phyloP scores from a whole-genome alignment of 2,888 invertebrate species.

The Coenonympha glycerion region DNA sequence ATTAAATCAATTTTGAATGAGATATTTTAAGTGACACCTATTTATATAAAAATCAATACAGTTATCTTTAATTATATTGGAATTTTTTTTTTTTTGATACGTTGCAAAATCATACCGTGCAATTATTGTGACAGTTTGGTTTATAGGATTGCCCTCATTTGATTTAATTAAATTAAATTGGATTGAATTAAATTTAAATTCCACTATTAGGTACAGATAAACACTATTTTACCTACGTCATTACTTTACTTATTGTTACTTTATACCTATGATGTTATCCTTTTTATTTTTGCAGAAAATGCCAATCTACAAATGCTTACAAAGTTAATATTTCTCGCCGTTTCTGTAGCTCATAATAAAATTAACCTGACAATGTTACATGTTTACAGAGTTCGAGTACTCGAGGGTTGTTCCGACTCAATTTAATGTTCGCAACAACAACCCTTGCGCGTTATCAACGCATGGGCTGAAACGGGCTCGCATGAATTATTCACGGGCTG shows the following conservation, averaged over 20 bases:
- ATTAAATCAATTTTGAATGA: neutral
- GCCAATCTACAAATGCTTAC: too few relatives aligned
- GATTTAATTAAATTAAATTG: too few relatives aligned
- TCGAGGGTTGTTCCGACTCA: constrained; percentile 18
- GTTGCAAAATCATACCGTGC: too few relatives aligned
- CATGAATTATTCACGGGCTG: constrained; percentile 48
- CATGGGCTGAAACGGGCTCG: constrained; percentile 31
- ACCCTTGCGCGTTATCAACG: constrained; percentile 46
- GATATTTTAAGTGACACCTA: neutral
- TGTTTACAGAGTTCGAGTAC: constrained; percentile 5
- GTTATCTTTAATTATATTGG: neutral
- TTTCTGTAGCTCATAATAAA: neutral
- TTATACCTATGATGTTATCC: too few relatives aligned
- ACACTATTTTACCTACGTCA: too few relatives aligned
- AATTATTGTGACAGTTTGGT: too few relatives aligned
- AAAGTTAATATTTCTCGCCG: constrained; percentile 24
- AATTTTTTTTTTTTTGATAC: constrained; percentile 1
- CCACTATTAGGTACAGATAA: too few relatives aligned
- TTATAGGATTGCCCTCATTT: too few relatives aligned
- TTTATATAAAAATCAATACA: neutral
- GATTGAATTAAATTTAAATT: too few relatives aligned
- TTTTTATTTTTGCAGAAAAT: neutral
- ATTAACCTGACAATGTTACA: constrained; percentile 11
- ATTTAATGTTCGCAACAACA: constrained; percentile 35
- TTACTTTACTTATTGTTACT: too few relatives aligned